Evolutionary conservation across 2,113 vertebrate species (phyloP).

Genomic region (Riparia riparia): DNA sequence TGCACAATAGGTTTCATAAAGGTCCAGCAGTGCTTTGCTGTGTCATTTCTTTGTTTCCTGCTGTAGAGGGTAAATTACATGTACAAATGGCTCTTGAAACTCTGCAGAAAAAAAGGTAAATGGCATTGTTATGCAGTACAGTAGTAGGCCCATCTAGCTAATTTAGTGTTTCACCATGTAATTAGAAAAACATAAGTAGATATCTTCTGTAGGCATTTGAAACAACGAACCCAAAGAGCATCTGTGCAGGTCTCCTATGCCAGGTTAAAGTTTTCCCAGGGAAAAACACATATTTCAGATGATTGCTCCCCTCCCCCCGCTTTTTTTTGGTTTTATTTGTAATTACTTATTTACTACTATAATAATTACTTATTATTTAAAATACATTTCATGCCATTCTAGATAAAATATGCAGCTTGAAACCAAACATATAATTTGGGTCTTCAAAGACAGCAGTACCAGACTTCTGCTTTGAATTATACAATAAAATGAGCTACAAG

Average conservation of each 20-base stretch:
- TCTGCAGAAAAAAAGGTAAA: neutral
- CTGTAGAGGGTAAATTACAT: neutral
- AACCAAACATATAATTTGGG: neutral
- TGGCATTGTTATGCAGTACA: neutral
- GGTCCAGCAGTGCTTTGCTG: neutral
- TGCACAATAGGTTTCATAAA: neutral
- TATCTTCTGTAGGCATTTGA: neutral
- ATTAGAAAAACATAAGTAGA: neutral
- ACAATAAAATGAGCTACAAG: neutral
- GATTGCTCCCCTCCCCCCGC: rapidly evolving
- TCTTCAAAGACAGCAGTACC: neutral
- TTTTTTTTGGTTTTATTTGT: neutral
- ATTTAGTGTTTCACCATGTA: neutral
- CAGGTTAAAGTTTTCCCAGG: neutral
- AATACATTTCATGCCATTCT: neutral
- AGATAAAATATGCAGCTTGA: neutral
- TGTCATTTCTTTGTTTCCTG: neutral
- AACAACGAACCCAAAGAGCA: neutral
- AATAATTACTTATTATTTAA: neutral
- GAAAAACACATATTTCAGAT: neutral
- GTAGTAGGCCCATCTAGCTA: neutral
- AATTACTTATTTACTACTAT: neutral
- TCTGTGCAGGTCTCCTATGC: neutral
- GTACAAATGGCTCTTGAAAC: neutral
- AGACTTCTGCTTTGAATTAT: neutral